phyloP scores from a whole-genome alignment of 1,140 invertebrate genomes.

The Idris sp. region DNA sequence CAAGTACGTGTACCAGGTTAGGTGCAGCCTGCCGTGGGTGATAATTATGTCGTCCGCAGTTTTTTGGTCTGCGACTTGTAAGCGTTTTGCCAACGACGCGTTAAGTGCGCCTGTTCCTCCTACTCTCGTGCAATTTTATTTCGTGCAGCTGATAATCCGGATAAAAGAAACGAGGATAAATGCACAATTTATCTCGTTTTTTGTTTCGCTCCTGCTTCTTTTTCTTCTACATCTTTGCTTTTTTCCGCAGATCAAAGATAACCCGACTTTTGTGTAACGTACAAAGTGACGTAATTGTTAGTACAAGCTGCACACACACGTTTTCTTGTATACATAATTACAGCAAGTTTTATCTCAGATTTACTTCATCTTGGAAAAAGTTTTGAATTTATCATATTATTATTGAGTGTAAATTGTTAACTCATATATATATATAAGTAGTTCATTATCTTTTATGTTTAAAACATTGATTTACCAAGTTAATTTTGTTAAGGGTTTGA shows the following conservation, averaged over 20 bases:
- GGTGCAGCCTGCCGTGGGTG: constrained; percentile 59
- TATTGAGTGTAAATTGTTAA: too few species aligned
- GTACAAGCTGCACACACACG: constrained; percentile 21
- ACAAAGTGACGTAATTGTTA: constrained; percentile 51
- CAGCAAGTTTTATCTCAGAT: constrained; percentile 7
- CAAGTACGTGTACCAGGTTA: constrained; percentile 27
- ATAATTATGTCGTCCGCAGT: constrained; percentile 69
- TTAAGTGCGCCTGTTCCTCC: constrained; percentile 56
- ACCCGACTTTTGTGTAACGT: constrained; percentile 31
- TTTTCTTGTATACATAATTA: constrained; percentile 29
- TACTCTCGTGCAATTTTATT: constrained; percentile 37
- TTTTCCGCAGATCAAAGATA: constrained; percentile 54
- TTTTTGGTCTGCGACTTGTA: constrained; percentile 61
- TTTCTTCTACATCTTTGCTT: too few species aligned
- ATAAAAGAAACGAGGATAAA: constrained; percentile 37
- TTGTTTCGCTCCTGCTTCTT: too few species aligned
- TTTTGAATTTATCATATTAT: too few species aligned
- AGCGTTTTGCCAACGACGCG: constrained; percentile 61
- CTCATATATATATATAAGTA: too few species aligned
- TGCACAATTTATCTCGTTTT: constrained; percentile 35
- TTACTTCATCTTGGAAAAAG: background rate
- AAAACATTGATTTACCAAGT: too few species aligned
- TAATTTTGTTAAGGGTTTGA: too few species aligned
- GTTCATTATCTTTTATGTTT: too few species aligned
- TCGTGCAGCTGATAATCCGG: constrained; percentile 47